Percentiles rank a stretch among this genome's conserved stretches.
Conservation (phyloP, 2,797 vertebrate genomes). For the Enteromius argenteus region DNA sequence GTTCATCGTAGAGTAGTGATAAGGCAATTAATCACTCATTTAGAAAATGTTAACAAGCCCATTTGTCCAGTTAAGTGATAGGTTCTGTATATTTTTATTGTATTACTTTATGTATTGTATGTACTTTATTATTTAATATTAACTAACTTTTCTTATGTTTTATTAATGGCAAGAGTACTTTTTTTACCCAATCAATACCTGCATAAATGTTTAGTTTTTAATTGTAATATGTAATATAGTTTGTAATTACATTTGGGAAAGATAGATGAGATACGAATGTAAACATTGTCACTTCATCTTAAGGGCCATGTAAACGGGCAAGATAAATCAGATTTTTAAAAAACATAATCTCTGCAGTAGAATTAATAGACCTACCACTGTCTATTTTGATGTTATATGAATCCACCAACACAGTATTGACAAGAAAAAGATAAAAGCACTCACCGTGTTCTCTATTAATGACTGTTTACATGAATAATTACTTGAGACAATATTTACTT, state of each 20-base stretch:
- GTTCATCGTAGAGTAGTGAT: neutral
- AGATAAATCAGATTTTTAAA: neutral
- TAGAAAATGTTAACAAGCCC: neutral
- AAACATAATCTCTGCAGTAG: neutral
- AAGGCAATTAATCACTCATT: neutral
- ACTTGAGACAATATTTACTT: neutral
- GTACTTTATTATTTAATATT: neutral
- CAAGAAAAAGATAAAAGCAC: slow-evolving; percentile 7
- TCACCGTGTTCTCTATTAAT: neutral
- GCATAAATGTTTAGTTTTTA: neutral
- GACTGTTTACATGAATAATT: slow-evolving; percentile 6
- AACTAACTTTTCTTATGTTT: neutral
- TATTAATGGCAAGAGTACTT: neutral
- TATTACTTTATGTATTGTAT: neutral
- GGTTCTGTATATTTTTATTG: neutral
- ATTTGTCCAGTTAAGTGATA: neutral
- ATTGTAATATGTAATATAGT: neutral
- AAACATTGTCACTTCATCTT: neutral
- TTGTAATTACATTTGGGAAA: neutral
- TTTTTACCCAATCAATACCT: neutral
- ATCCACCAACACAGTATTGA: neutral
- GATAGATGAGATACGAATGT: neutral
- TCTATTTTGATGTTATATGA: neutral
- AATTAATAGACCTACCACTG: neutral
- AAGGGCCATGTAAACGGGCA: neutral